A percentile compares a stretch with the other conserved stretches of the same genome.
Evolutionary conservation across 2,797 vertebrate genomes (phyloP).

Genomic region (Spondyliosoma cantharus): DNA sequence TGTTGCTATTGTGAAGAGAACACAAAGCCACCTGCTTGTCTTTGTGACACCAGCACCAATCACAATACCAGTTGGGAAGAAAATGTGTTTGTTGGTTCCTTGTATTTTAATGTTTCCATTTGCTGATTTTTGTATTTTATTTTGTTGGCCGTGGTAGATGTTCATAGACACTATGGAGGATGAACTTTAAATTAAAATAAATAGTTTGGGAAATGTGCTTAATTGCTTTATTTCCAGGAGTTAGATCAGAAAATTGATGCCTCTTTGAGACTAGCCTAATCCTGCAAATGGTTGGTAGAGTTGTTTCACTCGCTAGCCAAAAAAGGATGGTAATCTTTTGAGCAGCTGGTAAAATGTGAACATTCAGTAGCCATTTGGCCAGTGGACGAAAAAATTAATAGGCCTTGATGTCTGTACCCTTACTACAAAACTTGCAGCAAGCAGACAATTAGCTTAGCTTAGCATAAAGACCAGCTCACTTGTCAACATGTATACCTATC

Average conservation of each 20-base stretch:
- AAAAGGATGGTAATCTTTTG: background rate
- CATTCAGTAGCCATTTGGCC: no score
- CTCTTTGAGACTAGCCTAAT: no score
- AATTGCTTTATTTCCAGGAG: rapidly evolving
- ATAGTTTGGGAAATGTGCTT: background rate
- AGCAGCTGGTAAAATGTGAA: no score
- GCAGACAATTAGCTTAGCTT: background rate
- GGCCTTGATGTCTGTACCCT: no score
- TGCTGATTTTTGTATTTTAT: background rate
- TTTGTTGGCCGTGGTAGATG: background rate
- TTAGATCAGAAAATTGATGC: background rate
- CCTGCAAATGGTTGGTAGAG: no score
- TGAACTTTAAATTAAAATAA: background rate
- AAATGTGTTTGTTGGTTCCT: background rate
- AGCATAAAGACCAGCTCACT: background rate
- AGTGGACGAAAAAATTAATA: no score
- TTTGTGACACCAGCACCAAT: no score
- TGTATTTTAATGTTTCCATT: background rate
- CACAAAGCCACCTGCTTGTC: no score
- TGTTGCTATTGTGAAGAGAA: no score
- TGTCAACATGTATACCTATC: background rate
- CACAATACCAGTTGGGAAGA: no score
- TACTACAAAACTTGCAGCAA: background rate
- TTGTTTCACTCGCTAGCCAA: no score
- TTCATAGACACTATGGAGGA: no score